phyloP scores from a whole-genome alignment of 2,888 invertebrate genomes.

The Ctenicera cuprea region DNA sequence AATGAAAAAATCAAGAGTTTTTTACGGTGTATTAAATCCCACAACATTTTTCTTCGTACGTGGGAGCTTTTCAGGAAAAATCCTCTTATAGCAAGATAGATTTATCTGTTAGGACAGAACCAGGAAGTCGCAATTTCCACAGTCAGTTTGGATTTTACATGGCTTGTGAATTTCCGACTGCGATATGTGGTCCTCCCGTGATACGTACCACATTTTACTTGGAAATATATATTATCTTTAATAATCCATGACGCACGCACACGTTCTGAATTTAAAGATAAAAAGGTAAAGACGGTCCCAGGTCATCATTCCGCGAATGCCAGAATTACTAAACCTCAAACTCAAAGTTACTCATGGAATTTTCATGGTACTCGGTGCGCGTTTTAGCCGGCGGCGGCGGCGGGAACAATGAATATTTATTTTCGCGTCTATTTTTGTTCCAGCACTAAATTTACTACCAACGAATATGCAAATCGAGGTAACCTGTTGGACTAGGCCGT shows the following conservation, averaged over 20 bases:
- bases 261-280: not conserved
- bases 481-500: slow-evolving; percentile 26
- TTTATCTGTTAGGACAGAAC: slow-evolving; percentile 14
- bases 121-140: slow-evolving; percentile 27
- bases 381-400: not conserved
- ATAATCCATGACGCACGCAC: slow-evolving; percentile 19
- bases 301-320: slow-evolving; percentile 2
- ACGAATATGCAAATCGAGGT: slow-evolving; percentile 19
- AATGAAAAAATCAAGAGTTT: not conserved
- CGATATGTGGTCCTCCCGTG: not conserved
- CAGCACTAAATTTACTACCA: slow-evolving; percentile 18
- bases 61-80: not conserved
- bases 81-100: slow-evolving; percentile 8
- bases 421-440: slow-evolving; percentile 18
- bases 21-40: not conserved
- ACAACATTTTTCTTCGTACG: slow-evolving; percentile 13
- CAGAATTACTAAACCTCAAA: slow-evolving; percentile 2
- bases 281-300: slow-evolving; percentile 3
- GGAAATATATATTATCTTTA: not conserved
- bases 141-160: slow-evolving; percentile 19
- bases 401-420: slow-evolving; percentile 10
- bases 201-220: slow-evolving; percentile 1
- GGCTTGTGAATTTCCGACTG: slow-evolving; percentile 5
- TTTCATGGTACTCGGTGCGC: slow-evolving; percentile 21
- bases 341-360: slow-evolving; percentile 10